These are phyloP conservation scores for Xyliphius kryptos DNA, from an alignment of 2,113 vertebrate genomes.

Conservation along the genomic window DNA sequence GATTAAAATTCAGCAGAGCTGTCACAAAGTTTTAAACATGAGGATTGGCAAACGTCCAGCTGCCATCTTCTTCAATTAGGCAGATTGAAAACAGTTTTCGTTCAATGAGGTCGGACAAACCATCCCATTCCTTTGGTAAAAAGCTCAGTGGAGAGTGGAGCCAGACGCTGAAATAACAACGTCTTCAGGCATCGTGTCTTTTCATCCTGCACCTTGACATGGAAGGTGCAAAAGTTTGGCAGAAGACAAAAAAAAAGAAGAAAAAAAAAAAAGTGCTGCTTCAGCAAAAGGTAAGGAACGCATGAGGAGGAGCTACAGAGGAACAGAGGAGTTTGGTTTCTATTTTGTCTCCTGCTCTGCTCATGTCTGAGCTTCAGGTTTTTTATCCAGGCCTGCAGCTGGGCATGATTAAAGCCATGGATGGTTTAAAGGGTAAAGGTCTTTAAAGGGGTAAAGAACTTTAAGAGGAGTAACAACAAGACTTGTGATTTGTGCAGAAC, in stretches of 20 bases:
- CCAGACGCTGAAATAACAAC: constrained; percentile 40
- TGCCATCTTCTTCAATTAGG: constrained; percentile 3
- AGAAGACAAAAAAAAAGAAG: too few species aligned
- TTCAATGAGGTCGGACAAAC: not conserved
- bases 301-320: constrained; percentile 42
- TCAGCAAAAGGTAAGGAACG: constrained; percentile 45
- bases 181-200: constrained; percentile 17
- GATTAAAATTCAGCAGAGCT: not conserved
- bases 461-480: constrained; percentile 27
- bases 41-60: constrained; percentile 6
- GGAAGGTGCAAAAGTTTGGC: constrained; percentile 47
- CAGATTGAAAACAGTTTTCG: not conserved
- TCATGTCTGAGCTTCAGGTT: constrained; percentile 50
- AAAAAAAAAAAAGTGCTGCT: constrained; percentile 47
- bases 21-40: constrained; percentile 10
- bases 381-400: constrained; percentile 58
- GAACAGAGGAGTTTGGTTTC: constrained; percentile 45
- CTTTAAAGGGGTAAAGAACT: constrained; percentile 28
- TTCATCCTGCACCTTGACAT: constrained; percentile 35
- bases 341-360: constrained; percentile 10
- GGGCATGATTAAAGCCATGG: constrained; percentile 57
- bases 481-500: too few species aligned
- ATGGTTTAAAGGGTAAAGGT: constrained; percentile 52
- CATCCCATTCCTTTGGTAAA: not conserved
- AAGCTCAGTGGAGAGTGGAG: constrained; percentile 2